These are phyloP conservation scores for Trogon surrucura DNA, from an alignment of 2,113 vertebrate genomes.

Conservation along the genomic window DNA sequence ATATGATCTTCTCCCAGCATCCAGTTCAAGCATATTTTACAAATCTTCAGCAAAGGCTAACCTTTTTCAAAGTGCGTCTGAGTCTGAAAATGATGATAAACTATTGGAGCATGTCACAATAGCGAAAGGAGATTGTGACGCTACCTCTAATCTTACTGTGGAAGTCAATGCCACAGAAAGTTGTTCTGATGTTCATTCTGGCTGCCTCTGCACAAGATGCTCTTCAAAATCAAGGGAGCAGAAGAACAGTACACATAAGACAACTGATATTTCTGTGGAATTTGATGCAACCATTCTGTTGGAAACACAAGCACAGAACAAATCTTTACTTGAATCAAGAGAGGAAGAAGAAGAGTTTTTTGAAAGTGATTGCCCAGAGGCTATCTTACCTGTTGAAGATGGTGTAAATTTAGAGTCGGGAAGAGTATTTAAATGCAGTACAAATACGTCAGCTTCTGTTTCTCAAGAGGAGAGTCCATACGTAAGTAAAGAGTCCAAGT, in stretches of 20 bases:
- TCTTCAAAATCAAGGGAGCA: neutral
- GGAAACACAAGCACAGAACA: neutral
- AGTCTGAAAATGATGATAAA: neutral
- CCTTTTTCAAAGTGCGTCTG: slow-evolving; percentile 47
- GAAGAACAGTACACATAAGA: neutral
- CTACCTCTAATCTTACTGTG: neutral
- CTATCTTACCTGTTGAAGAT: neutral
- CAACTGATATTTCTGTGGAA: neutral
- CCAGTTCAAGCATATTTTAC: neutral
- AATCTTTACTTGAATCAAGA: neutral
- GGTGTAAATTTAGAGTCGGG: neutral
- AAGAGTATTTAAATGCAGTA: neutral
- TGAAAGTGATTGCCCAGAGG: neutral
- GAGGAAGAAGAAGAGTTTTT: slow-evolving; percentile 7
- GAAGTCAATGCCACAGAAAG: neutral
- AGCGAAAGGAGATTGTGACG: neutral
- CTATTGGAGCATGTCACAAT: neutral
- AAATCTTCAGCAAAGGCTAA: neutral
- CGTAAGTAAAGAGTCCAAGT: neutral
- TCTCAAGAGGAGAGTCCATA: slow-evolving; percentile 5
- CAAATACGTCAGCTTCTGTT: neutral
- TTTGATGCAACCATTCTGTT: neutral
- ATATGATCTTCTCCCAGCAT: neutral
- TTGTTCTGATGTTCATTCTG: neutral
- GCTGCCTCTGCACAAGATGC: neutral